Evolutionary conservation across 2,113 vertebrate genomes (phyloP), one percentile per base, ranked within the genome.

Genomic region (Erythrocercus mccallii): DNA sequence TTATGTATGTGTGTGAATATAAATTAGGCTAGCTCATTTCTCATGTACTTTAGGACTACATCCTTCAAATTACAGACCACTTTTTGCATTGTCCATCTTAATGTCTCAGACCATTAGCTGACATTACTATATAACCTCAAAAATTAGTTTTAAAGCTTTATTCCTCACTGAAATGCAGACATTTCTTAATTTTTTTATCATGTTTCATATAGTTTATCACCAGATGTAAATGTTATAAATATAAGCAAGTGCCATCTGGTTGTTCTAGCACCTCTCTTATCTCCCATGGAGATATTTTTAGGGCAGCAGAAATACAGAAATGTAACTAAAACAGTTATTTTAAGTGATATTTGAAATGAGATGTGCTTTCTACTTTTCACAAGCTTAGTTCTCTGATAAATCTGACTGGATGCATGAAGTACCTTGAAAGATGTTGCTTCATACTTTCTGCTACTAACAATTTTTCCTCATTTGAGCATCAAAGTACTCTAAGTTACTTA

Each of bases 231-330:
- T 27, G 80, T 93, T 96, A 92, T 92, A 95, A 90, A 93, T 94
- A 93, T 33, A 84, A 92, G 66, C 88, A 92, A 92, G 76, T 53
- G n/a, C 93, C 90, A 95, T 96, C 82, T 94, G 95, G 82, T 74
- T 93, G 77, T 96, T 93, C 92, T 93, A 93, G 88, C 95, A 94
- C 93, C 72, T 96, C 57, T 96, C 79, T 51, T 69, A 84, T 78
- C 90, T 93, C 85, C 31, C 72, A 73, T 68, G 19, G 37, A 78
- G 80, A 27, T 97, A 97, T 93, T 96, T 95, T 92, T 96, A 95
- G 92, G 60, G 31, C 18, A 77, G 64, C 82, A 92, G 94, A 81
- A 90, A 83, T 64, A 81, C 22, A 91, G 76, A 88, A 77, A 80
- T 90, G 68, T 94, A 94, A 28, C 38, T 72, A 44, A 82, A 76